phyloP scores from a whole-genome alignment of 2,797 vertebrate genomes.

The Enteromius argenteus region DNA sequence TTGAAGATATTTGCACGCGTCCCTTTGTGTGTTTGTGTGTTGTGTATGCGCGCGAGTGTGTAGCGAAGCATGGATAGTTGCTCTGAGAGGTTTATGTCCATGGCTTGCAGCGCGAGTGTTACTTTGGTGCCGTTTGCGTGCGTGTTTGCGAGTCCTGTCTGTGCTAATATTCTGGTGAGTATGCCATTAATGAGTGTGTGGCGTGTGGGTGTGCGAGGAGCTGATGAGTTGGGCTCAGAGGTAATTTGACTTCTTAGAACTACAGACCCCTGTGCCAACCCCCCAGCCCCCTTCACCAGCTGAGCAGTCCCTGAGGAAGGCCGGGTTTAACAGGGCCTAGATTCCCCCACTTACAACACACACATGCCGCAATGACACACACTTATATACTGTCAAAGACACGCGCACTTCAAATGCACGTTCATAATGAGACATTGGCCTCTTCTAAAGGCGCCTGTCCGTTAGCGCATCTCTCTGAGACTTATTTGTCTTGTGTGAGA shows the following conservation, averaged over 20 bases:
- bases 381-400: constrained; percentile 44
- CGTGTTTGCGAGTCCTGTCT: constrained; percentile 77
- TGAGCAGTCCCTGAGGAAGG: constrained; percentile 62
- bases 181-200: constrained; percentile 73
- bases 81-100: constrained; percentile 56
- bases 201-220: constrained; percentile 83
- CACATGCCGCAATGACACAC: constrained; percentile 3
- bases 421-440: constrained; percentile 42
- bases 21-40: constrained; percentile 52
- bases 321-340: constrained; percentile 40
- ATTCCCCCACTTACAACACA: constrained; percentile 50
- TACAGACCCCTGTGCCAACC: constrained; percentile 83
- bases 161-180: constrained; percentile 67
- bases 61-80: constrained; percentile 55
- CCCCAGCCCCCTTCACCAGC: constrained; percentile 81
- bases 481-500: not conserved
- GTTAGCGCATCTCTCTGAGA: constrained; percentile 32
- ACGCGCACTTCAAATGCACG: constrained; percentile 8
- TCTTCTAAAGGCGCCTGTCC: constrained; percentile 32
- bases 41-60: constrained; percentile 37
- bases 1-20: constrained; percentile 54
- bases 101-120: constrained; percentile 74
- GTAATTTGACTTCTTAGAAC: constrained; percentile 93
- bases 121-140: constrained; percentile 23
- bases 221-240: constrained; percentile 83